phyloP scores from a whole-genome alignment of 2,888 invertebrate genomes.

The Dione juno region DNA sequence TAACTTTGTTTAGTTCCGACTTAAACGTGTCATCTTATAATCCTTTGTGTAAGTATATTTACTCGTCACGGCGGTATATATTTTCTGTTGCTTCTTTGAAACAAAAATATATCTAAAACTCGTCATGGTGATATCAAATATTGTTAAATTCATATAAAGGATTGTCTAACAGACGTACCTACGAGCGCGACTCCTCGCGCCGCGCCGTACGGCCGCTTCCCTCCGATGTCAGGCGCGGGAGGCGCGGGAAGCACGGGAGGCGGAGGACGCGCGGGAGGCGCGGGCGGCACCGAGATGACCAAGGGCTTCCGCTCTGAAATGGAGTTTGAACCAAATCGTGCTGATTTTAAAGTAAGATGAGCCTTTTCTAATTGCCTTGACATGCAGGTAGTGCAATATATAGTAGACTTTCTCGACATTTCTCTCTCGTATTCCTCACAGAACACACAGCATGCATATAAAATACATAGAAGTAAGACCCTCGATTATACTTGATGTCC shows the following conservation, averaged over 20 bases:
- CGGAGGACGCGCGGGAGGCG: neutral
- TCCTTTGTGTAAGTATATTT: neutral
- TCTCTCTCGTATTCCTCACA: neutral
- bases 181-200: neutral
- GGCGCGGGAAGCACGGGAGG: neutral
- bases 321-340: conserved; percentile 70
- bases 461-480: no score
- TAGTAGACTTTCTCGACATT: no score
- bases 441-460: neutral
- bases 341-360: conserved; percentile 64
- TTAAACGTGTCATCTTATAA: conserved; percentile 4
- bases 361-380: neutral
- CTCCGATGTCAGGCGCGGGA: neutral
- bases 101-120: neutral
- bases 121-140: neutral
- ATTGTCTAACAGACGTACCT: neutral
- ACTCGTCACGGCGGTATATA: neutral
- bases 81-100: no score
- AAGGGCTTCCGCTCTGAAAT: conserved; percentile 21
- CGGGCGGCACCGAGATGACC: neutral
- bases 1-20: neutral
- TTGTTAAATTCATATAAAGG: neutral
- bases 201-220: neutral
- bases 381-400: no score
- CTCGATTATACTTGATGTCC: no score